phyloP scores from a whole-genome alignment of 2,113 vertebrate species.

The Rattus rattus region DNA sequence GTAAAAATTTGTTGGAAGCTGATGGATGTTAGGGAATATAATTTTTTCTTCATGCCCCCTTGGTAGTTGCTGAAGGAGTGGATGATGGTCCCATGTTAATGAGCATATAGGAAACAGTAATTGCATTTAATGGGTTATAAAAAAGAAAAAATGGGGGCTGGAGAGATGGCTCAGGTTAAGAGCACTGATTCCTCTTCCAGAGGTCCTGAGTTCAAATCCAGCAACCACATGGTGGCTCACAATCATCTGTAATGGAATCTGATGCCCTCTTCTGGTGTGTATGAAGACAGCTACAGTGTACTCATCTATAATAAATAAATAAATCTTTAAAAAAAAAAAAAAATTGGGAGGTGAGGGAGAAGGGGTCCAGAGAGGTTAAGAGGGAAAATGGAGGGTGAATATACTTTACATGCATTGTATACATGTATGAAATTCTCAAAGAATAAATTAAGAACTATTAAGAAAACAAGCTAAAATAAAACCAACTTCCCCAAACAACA shows the following conservation, averaged over 20 bases:
- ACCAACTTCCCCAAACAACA: background rate
- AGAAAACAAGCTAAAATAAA: background rate
- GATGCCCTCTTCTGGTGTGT: no score
- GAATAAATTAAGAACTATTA: background rate
- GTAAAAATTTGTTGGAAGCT: background rate
- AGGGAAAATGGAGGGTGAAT: background rate
- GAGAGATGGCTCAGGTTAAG: background rate
- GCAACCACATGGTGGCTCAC: no score
- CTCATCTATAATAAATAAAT: no score
- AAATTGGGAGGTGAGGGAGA: background rate
- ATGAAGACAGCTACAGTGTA: no score
- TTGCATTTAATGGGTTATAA: background rate
- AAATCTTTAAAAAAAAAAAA: background rate
- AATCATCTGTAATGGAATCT: no score
- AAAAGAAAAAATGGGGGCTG: background rate
- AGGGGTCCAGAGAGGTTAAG: background rate
- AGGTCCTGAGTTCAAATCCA: no score
- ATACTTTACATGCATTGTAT: background rate
- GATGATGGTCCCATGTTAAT: background rate
- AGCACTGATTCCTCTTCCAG: no score
- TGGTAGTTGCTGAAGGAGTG: background rate
- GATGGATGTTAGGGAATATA: background rate
- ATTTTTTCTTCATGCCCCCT: background rate
- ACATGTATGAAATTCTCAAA: background rate
- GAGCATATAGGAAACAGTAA: background rate